Base-by-base conservation (phyloP, 1,140 invertebrate genomes). In the Drosophila kepulauana region DNA sequence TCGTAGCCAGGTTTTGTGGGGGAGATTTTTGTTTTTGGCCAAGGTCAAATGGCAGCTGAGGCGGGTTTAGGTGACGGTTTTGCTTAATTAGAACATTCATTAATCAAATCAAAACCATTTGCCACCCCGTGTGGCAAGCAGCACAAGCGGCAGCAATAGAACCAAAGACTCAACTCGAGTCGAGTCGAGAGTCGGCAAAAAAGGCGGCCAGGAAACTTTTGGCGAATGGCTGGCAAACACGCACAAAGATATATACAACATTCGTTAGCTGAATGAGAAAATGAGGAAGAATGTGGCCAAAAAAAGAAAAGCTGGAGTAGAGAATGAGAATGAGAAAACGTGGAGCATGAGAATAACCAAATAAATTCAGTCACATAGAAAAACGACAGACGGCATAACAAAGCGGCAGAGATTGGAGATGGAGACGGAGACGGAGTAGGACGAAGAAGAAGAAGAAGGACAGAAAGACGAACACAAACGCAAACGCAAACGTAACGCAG, bases 21-120 rank as follows among this genome's bases (percentile, higher is more conserved):
- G 20, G 20, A 25, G 49, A 65, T 38, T 74, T 82, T 78, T 80
- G 84, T 80, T 87, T 88, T 89, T 88, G 85, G 73, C 78, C 85
- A 88, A 88, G 85, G 85, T 88, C 85, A 90, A 81, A 88, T 46
- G 65, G 67, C 76, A 77, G 77, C 69, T 76, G 75, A 70, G 75
- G 64, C 38, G 61, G 51, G 81, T 61, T 82, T 89, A 88, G 85
- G 85, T 88, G 85, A 88, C 87, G 88, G 89, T 91, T 91, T 91
- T 91, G 88, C 88, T 91, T 91, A 91, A 91, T 91, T 91, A 91
- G 88, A 91, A 91, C 88, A 91, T 91, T 91, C 88, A 91, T 91
- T 91, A 91, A 91, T 91, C 88, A 91, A 91, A 91, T 91, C 88
- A 91, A 91, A 91, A 91, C 88, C 88, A 91, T 91, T 91, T 91